Base-by-base conservation (phyloP, 35 echinoderm and acorn worm genomes). In the Apostichopus californicus region DNA sequence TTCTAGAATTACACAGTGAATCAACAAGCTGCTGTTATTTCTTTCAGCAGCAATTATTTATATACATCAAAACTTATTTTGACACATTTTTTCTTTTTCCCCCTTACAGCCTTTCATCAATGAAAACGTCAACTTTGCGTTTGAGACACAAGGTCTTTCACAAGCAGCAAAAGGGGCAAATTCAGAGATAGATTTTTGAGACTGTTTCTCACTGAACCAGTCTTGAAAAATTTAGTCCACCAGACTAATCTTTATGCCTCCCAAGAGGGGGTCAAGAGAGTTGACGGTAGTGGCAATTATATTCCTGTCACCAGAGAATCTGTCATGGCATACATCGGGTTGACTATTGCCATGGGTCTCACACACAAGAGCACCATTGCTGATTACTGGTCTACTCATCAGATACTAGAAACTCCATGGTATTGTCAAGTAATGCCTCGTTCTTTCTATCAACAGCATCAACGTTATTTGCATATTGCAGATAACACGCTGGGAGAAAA, bases 381-480 rank as follows among this genome's bases (percentile, higher is more conserved):
- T 21, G 87, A 90, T 4, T 90, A 78, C 54, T 90, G 89, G 89
- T 54, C 89, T 15, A 77, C 65, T 1, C 10, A 78, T 56, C 28
- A 25, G 22, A 13, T 78, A 21, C 5, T 90, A 58, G 6, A 77
- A n/a, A 77, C 73, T 18, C 73, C 89, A 9, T 90, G 15, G 13
- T 90, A 14, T 72, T 6, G 59, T 87, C 8, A 8, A 12, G 86
- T 88, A 72, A 88, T 88, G 86, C 9, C 86, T 88, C 17, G 86
- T n/a, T 22, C 1, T 13, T 59, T 54, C 17, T 88, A 28, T 54
- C 6, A 68, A 21, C 17, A 65, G 11, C 56, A 59, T 34, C 20
- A n/a, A 21, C 53, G 83, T 14, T 60, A n/a, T 65, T 14, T 88
- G 10, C 86, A 88, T 8, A 1, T 82, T 6, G n/a, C 24, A 11